Percentiles rank a stretch among this genome's conserved stretches.
These are phyloP conservation scores for Neosilurus mollespiculum DNA, from an alignment of 2,797 vertebrate genomes.

Conservation along the genomic window DNA sequence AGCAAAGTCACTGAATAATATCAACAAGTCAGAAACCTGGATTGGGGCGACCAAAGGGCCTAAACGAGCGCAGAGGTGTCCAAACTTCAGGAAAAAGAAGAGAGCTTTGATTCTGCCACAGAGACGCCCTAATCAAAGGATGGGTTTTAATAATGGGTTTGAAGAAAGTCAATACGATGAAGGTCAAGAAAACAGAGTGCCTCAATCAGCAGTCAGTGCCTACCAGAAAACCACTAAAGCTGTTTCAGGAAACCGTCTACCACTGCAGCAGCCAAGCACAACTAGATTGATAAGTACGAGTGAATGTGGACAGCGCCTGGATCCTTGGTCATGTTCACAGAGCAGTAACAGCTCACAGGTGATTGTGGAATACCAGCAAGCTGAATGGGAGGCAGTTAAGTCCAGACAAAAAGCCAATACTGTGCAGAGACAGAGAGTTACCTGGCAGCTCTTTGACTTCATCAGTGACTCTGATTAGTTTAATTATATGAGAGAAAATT, in stretches of 20 bases:
- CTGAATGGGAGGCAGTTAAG: constrained; percentile 62
- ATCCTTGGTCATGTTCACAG: constrained; percentile 68
- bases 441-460: constrained; percentile 74
- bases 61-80: constrained; percentile 42
- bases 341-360: constrained; percentile 61
- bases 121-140: constrained; percentile 41
- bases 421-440: constrained; percentile 48
- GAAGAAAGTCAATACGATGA: constrained; percentile 56
- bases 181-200: constrained; percentile 36
- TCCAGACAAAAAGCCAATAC: constrained; percentile 41
- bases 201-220: constrained; percentile 32
- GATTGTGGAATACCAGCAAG: constrained; percentile 53
- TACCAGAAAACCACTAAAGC: constrained; percentile 17
- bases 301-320: constrained; percentile 46
- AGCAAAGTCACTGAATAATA: constrained; percentile 20
- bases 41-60: constrained; percentile 24
- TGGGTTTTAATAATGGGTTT: background rate
- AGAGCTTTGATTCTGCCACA: constrained; percentile 59
- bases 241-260: constrained; percentile 25
- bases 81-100: constrained; percentile 56
- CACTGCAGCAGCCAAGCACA: constrained; percentile 24
- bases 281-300: constrained; percentile 1
- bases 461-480: constrained; percentile 60
- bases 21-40: background rate
- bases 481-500: background rate